Base-by-base conservation (phyloP, 2,113 vertebrate genomes). In the Tenrec ecaudatus region DNA sequence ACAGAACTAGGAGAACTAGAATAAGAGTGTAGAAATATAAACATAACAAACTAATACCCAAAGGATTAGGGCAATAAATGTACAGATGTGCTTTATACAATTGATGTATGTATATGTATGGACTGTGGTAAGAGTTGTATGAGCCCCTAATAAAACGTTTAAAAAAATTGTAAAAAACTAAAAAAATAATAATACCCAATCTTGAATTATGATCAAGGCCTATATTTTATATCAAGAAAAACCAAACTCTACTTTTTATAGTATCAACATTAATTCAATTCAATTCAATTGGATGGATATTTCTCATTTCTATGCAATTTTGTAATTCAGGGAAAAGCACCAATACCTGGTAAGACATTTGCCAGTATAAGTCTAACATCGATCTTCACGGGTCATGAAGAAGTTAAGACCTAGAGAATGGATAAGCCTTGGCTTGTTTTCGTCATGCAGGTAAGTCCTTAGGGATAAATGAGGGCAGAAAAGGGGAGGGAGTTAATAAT, bases 31-130 rank as follows among this genome's bases (percentile, higher is more conserved):
- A 71, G 47, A 90, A 83, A n/a, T 82, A 64, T 76, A 3, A 11
- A 36, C 7, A 23, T 68, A 53, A 40, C 27, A 94, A 92, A 96
- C 43, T 82, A 94, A 60, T 19, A 83, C 2, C 3, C 38, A 96
- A 40, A n/a, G n/a, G n/a, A n/a, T n/a, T n/a, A n/a, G n/a, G n/a
- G n/a, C n/a, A n/a, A n/a, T n/a, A n/a, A n/a, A n/a, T n/a, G n/a
- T n/a, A n/a, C n/a, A n/a, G n/a, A n/a, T n/a, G n/a, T n/a, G n/a
- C n/a, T n/a, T n/a, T n/a, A n/a, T n/a, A n/a, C n/a, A n/a, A n/a
- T n/a, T n/a, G n/a, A n/a, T n/a, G n/a, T n/a, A n/a, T n/a, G n/a
- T n/a, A n/a, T n/a, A n/a, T n/a, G n/a, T n/a, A n/a, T n/a, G n/a
- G n/a, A n/a, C n/a, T n/a, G n/a, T n/a, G n/a, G n/a, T n/a, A n/a